A percentile compares a stretch with the other conserved stretches of the same genome.
Evolutionary conservation across 37 sponge, comb jelly and placozoan genomes (phyloP).

Genomic region (Oscarella lobularis): DNA sequence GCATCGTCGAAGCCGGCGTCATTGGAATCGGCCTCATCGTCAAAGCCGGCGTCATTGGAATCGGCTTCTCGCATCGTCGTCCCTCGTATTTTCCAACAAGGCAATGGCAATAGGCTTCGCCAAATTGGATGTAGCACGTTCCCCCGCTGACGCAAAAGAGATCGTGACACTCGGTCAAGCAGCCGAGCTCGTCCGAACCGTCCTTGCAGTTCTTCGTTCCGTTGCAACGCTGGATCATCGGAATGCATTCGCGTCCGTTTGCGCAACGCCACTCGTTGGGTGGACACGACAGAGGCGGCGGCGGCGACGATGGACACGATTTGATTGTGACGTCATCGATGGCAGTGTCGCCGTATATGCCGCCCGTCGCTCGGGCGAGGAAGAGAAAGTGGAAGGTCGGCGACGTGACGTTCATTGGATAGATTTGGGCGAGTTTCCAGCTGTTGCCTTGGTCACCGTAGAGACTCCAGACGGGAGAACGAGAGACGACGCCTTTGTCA

Average conservation of each 20-base stretch:
- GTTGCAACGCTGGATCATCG: neutral
- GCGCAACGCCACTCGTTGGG: neutral
- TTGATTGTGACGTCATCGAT: neutral
- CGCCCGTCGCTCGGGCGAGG: neutral
- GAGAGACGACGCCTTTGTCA: neutral
- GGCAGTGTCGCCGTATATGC: neutral
- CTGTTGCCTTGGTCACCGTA: neutral
- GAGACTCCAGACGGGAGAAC: neutral
- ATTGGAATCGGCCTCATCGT: neutral
- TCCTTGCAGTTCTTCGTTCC: neutral
- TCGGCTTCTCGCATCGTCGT: neutral
- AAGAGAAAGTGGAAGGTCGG: neutral
- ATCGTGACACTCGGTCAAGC: neutral
- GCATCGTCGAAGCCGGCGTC: neutral
- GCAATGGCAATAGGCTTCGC: neutral
- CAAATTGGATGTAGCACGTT: neutral
- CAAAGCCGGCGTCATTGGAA: neutral
- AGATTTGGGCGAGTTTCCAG: neutral
- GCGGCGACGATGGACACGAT: too few relatives aligned
- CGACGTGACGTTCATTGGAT: neutral
- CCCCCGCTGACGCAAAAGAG: neutral
- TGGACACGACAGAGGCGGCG: too few relatives aligned
- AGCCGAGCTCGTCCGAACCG: neutral
- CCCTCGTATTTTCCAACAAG: neutral
- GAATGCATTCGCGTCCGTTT: neutral